phyloP scores from a whole-genome alignment of 2,888 invertebrate genomes.

The Ornithoptera alexandrae region DNA sequence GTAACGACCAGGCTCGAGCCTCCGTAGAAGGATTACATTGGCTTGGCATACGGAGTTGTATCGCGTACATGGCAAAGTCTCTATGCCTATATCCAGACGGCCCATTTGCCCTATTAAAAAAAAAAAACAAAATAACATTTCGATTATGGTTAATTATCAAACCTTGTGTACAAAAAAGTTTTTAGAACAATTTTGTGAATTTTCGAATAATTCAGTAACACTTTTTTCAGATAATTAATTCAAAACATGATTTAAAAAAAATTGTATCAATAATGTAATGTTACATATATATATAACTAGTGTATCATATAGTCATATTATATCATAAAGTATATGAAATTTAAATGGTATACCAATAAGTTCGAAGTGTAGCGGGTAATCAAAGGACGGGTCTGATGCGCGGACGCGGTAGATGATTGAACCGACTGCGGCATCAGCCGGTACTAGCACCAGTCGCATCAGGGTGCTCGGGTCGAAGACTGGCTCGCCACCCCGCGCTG shows the following conservation, averaged over 20 bases:
- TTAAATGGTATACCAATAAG: constrained; percentile 83
- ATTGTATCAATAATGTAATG: too few species aligned
- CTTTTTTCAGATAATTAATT: too few species aligned
- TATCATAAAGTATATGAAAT: background rate
- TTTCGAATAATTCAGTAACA: too few species aligned
- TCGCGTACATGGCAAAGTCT: constrained; percentile 90
- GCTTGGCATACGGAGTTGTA: constrained; percentile 95
- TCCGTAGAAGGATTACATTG: constrained; percentile 88
- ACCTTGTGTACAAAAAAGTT: too few species aligned
- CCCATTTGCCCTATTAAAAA: constrained; percentile 80
- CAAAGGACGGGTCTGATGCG: constrained; percentile 92
- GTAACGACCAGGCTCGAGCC: constrained; percentile 89
- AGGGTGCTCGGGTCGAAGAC: constrained; percentile 91
- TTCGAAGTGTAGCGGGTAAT: constrained; percentile 91
- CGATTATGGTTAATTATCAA: too few species aligned
- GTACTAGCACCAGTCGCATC: constrained; percentile 90
- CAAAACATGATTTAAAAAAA: too few species aligned
- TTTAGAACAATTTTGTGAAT: too few species aligned
- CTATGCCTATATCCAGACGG: constrained; percentile 87
- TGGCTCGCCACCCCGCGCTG: constrained; percentile 82
- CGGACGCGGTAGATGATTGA: constrained; percentile 92
- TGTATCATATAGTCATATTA: too few species aligned
- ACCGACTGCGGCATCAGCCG: constrained; percentile 90
- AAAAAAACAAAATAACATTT: background rate
- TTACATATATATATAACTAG: too few species aligned